These are phyloP conservation scores for Tigriopus californicus DNA, from an alignment of 2,888 invertebrate species.

Conservation along the genomic window DNA sequence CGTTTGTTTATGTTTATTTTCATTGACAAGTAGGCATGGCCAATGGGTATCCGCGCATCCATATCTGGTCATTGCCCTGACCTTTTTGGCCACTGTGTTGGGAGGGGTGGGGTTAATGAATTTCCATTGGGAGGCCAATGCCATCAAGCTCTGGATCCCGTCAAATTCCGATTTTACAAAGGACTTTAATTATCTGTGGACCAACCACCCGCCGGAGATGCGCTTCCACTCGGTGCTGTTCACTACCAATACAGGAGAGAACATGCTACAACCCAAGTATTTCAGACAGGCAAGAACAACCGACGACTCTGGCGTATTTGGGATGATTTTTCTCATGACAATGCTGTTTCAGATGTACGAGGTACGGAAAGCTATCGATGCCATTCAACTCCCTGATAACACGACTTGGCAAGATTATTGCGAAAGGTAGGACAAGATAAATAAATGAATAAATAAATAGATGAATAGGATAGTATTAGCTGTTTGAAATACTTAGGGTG, in stretches of 20 bases:
- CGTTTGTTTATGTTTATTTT: too few relatives aligned
- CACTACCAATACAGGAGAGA: slow-evolving; percentile 33
- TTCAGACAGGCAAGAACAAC: not conserved
- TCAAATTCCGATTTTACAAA: slow-evolving; percentile 44
- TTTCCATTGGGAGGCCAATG: slow-evolving; percentile 18
- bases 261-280: not conserved
- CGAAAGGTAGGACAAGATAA: not conserved
- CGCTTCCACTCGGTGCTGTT: slow-evolving; percentile 42
- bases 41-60: not conserved
- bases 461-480: too few relatives aligned
- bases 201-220: slow-evolving; percentile 42
- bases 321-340: too few relatives aligned
- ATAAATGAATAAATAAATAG: too few relatives aligned
- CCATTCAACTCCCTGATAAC: not conserved
- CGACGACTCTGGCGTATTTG: too few relatives aligned
- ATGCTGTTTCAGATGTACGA: not conserved
- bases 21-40: not conserved
- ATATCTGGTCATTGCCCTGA: not conserved
- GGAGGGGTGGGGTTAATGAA: slow-evolving; percentile 17
- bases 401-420: not conserved
- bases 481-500: too few relatives aligned
- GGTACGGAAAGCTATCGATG: not conserved
- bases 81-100: not conserved
- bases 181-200: slow-evolving; percentile 50
- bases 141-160: slow-evolving; percentile 47